Evolutionary conservation across 2,888 invertebrate genomes (phyloP).

Genomic region (Lordiphosa fenestrarum): DNA sequence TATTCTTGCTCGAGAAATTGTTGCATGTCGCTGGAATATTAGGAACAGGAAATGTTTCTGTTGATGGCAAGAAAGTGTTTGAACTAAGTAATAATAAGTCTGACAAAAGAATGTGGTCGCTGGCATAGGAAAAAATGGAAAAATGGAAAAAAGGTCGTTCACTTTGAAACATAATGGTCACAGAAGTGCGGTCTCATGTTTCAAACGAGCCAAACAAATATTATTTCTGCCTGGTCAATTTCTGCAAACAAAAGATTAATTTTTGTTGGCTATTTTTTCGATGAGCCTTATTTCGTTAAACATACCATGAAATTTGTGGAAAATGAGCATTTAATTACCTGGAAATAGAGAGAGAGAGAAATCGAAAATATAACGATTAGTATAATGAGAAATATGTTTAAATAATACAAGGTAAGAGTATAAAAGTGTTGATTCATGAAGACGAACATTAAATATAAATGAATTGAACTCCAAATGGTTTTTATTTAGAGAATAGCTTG

Average conservation of each 20-base stretch:
- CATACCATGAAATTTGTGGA: slow-evolving; percentile 38
- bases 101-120: slow-evolving; percentile 22
- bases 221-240: slow-evolving; percentile 25
- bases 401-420: no score
- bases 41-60: slow-evolving; percentile 55
- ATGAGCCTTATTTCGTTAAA: slow-evolving; percentile 35
- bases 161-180: slow-evolving; percentile 13
- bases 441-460: no score
- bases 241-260: slow-evolving; percentile 56
- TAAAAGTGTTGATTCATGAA: no score
- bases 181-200: slow-evolving; percentile 59
- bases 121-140: slow-evolving; percentile 29
- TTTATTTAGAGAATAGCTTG: no score
- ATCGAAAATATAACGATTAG: slow-evolving; percentile 38
- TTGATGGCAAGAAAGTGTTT: slow-evolving; percentile 53
- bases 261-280: slow-evolving; percentile 22
- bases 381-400: slow-evolving; percentile 8
- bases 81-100: background rate
- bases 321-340: slow-evolving; percentile 61
- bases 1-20: slow-evolving; percentile 18
- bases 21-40: slow-evolving; percentile 58
- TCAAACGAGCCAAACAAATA: slow-evolving; percentile 31
- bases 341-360: slow-evolving; percentile 37
- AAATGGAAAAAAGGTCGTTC: slow-evolving; percentile 27
- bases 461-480: no score